These are phyloP conservation scores for Antheraea yamamai DNA, from an alignment of 2,888 invertebrate genomes.

Conservation along the genomic window DNA sequence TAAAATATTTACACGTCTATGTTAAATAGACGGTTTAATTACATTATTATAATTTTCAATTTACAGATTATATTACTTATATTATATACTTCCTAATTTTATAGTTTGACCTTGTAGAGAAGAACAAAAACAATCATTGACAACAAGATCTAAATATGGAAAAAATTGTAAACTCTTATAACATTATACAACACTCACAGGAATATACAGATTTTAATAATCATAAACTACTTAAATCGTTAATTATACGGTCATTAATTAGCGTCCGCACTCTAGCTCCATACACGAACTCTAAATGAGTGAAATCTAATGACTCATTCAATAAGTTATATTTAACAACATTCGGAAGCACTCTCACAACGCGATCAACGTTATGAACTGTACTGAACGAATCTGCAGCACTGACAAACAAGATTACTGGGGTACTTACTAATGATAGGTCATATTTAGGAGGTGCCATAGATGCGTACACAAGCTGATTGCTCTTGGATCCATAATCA, in stretches of 20 bases:
- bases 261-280: conserved; percentile 57
- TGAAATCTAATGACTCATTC: conserved; percentile 58
- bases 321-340: conserved; percentile 48
- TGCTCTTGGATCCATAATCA: conserved; percentile 53
- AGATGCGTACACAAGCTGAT: conserved; percentile 50
- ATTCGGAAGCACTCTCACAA: conserved; percentile 51
- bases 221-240: not conserved
- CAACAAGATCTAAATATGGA: not conserved
- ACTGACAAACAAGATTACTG: conserved; percentile 59
- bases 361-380: conserved; percentile 47
- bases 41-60: conserved; percentile 16
- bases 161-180: not conserved
- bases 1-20: conserved; percentile 52
- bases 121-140: not conserved
- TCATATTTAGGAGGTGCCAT: conserved; percentile 56
- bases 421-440: conserved; percentile 53
- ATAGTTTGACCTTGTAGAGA: not conserved
- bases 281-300: conserved; percentile 69
- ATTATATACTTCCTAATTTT: not conserved
- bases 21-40: conserved; percentile 25
- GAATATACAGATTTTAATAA: not conserved
- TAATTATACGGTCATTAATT: conserved; percentile 53
- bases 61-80: no score
- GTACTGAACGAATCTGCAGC: conserved; percentile 67
- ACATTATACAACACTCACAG: not conserved